Conservation (phyloP, 1,140 invertebrate species). For the Drosophila pseudoananassae region DNA sequence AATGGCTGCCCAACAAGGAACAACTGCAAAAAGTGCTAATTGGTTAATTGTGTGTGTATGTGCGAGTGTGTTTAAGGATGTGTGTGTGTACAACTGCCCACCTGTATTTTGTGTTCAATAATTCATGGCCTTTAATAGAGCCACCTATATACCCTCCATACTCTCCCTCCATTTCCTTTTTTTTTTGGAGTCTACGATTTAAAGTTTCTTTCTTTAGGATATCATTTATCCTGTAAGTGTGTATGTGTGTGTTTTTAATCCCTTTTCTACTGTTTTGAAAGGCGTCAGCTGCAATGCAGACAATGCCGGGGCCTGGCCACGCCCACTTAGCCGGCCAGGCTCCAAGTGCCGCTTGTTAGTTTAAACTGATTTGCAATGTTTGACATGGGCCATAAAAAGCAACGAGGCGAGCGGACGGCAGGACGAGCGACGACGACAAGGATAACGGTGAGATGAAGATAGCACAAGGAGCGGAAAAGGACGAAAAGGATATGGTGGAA, state of each 20-base stretch:
- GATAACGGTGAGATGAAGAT: conserved; percentile 49
- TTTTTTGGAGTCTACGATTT: conserved; percentile 4
- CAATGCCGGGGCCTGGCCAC: conserved; percentile 34
- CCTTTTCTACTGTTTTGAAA: conserved; percentile 50
- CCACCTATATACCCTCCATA: background rate
- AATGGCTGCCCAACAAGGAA: conserved; percentile 36
- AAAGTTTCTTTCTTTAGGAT: conserved; percentile 1
- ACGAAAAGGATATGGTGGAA: background rate
- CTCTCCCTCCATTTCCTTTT: background rate
- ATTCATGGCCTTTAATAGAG: conserved; percentile 39
- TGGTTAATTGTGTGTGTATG: conserved; percentile 48
- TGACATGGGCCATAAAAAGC: conserved; percentile 80
- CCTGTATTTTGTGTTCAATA: conserved; percentile 29
- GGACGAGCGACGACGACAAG: conserved; percentile 32
- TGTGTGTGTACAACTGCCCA: conserved; percentile 1
- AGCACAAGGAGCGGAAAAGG: conserved; percentile 35
- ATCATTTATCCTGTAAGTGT: conserved; percentile 1
- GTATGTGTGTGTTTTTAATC: conserved; percentile 50
- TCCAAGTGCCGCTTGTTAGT: conserved; percentile 64
- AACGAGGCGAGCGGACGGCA: conserved; percentile 49
- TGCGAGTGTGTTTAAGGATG: background rate
- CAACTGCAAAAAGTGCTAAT: conserved; percentile 48
- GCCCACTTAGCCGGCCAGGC: conserved; percentile 21
- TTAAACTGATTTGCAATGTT: conserved; percentile 82
- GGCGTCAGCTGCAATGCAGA: conserved; percentile 58